phyloP scores from a whole-genome alignment of 1,140 invertebrate genomes.

The Uloborus diversus region DNA sequence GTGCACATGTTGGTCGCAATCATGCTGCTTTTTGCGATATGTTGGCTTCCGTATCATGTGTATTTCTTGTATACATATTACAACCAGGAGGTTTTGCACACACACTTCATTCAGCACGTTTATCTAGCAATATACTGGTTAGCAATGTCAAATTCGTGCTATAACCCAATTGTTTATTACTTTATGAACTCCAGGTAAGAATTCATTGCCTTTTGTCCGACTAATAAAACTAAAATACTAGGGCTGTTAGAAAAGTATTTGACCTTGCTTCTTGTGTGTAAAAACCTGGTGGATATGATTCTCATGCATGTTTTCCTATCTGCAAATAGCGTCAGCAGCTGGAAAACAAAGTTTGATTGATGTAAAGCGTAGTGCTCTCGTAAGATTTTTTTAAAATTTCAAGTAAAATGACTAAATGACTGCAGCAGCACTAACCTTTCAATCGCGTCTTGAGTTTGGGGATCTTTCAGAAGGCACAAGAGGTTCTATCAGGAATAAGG shows the following conservation, averaged over 20 bases:
- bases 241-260: too few species aligned
- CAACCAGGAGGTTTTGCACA: constrained; percentile 76
- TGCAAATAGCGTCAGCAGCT: background rate
- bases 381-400: too few species aligned
- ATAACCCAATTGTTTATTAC: constrained; percentile 94
- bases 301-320: background rate
- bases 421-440: too few species aligned
- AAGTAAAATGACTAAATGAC: too few species aligned
- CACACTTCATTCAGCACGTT: constrained; percentile 84
- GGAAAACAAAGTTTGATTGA: too few species aligned
- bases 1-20: constrained; percentile 95
- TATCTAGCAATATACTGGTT: constrained; percentile 92
- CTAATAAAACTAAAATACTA: background rate
- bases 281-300: background rate
- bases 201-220: background rate
- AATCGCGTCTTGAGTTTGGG: too few species aligned
- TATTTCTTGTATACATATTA: constrained; percentile 89
- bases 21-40: constrained; percentile 80
- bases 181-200: constrained; percentile 92
- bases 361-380: too few species aligned
- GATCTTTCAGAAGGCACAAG: too few species aligned
- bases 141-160: constrained; percentile 95
- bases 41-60: constrained; percentile 91
- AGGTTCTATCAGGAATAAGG: too few species aligned
- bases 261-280: background rate